Evolutionary conservation across 2,797 vertebrate genomes (phyloP).

Genomic region (Anabas testudineus): DNA sequence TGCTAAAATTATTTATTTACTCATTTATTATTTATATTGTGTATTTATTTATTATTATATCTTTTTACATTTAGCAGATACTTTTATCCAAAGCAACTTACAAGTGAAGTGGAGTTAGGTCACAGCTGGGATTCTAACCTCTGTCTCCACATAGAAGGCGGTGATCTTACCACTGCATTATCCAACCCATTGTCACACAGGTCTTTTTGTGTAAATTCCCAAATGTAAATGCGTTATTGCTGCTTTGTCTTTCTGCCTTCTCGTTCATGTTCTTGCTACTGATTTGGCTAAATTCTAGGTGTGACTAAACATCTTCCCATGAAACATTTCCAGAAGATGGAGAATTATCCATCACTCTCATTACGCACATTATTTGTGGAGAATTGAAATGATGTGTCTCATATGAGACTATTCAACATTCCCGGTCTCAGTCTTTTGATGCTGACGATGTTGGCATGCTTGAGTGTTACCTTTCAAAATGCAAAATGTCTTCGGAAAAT

Average conservation of each 20-base stretch:
- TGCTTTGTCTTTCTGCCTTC: not conserved
- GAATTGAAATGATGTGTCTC: conserved; percentile 54
- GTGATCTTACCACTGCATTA: no score
- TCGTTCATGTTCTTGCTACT: conserved; percentile 3
- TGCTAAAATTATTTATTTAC: no score
- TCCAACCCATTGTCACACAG: no score
- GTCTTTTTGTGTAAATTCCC: not conserved
- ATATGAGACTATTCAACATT: conserved; percentile 51
- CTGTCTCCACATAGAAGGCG: no score
- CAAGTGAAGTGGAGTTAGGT: no score
- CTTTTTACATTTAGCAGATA: no score
- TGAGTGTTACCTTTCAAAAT: conserved; percentile 58
- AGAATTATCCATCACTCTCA: conserved; percentile 52
- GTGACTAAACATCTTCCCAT: conserved; percentile 21
- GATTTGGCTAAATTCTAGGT: conserved; percentile 33
- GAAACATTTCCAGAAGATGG: conserved; percentile 38
- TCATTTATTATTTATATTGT: no score
- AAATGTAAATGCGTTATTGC: not conserved
- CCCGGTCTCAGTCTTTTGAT: conserved; percentile 45
- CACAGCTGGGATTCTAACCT: no score
- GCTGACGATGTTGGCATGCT: conserved; percentile 32
- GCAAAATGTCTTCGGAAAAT: conserved; percentile 48
- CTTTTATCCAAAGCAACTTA: no score
- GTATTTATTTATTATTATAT: no score
- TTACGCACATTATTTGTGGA: conserved; percentile 47